Evolutionary conservation across 2,797 vertebrate species (phyloP).

Genomic region (Apogon hyalosoma): DNA sequence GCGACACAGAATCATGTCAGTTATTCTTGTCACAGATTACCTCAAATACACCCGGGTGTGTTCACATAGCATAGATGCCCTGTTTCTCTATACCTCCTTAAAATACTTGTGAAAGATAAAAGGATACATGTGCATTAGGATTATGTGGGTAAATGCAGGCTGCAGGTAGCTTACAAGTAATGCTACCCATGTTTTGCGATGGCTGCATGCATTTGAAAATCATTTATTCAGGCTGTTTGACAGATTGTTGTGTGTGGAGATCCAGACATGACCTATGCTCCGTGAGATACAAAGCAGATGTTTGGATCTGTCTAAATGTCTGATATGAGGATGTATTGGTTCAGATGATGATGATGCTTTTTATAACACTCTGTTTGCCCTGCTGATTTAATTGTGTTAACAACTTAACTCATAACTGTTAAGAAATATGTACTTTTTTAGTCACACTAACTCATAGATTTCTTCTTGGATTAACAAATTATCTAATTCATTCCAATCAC

Average conservation of each 20-base stretch:
- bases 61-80: conserved; percentile 11
- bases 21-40: conserved; percentile 25
- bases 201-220: conserved; percentile 18
- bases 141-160: conserved; percentile 10
- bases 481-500: too few species aligned
- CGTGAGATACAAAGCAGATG: conserved; percentile 14
- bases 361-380: background rate
- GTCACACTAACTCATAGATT: too few species aligned
- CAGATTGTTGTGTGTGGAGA: conserved; percentile 27
- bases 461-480: too few species aligned
- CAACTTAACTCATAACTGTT: too few species aligned
- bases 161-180: conserved; percentile 30
- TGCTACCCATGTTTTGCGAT: conserved; percentile 11
- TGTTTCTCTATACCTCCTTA: background rate
- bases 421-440: too few species aligned
- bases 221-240: conserved; percentile 44
- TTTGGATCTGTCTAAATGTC: conserved; percentile 24
- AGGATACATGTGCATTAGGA: conserved; percentile 1
- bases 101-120: conserved; percentile 1
- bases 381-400: background rate
- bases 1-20: conserved; percentile 12
- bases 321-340: conserved; percentile 7
- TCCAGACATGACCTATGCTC: conserved; percentile 11
- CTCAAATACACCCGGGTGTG: conserved; percentile 9
- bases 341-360: too few species aligned